Evolutionary conservation across 2,888 invertebrate genomes (phyloP), one percentile per base, ranked within the genome.

Genomic region (Arenicola marina): DNA sequence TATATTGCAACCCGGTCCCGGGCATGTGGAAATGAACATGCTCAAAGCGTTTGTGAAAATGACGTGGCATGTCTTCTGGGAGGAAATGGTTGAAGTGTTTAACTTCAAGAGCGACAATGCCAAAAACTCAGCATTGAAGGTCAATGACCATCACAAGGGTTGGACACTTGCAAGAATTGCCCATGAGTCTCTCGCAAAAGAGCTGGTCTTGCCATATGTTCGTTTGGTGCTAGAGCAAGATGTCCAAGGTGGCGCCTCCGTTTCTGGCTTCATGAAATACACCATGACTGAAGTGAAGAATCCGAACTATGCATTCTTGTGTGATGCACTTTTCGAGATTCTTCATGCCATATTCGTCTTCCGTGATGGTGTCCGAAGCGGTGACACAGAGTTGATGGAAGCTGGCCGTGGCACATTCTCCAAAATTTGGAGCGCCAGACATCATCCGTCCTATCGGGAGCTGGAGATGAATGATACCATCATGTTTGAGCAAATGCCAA

Each of bases 131-230:
- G 53, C 31, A 31, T 7, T 11, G 11, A 53, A 53, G 21, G 53
- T 53, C 11, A 15, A 11, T 28, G 53, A 53, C 21, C 53, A 53
- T 31, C 53, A 53, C 31, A 53, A 53, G 48, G 48, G 48, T 7
- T 48, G 48, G 48, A 48, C 48, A 11, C 15, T 48, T 21, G 26
- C 38, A 15, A 11, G 38, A 38, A 38, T 38, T 38, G 38, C 38
- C 18, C 38, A 18, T 38, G 38, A 38, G 11, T 11, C 38, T 38
- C 11, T 38, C 38, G 18, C 38, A 18, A 38, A 38, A 18, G 38
- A 38, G 18, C 38, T 38, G 38, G 11, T 38, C 11, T 11, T 38
- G 11, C 38, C 38, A 38, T 18, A 38, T 38, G 38, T 38, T 18
- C 38, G 38, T 15, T 18, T 15, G 11, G 38, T 15, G 38, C 18